phyloP scores from a whole-genome alignment of 1,140 invertebrate genomes.

The Xylocopa sonorina region DNA sequence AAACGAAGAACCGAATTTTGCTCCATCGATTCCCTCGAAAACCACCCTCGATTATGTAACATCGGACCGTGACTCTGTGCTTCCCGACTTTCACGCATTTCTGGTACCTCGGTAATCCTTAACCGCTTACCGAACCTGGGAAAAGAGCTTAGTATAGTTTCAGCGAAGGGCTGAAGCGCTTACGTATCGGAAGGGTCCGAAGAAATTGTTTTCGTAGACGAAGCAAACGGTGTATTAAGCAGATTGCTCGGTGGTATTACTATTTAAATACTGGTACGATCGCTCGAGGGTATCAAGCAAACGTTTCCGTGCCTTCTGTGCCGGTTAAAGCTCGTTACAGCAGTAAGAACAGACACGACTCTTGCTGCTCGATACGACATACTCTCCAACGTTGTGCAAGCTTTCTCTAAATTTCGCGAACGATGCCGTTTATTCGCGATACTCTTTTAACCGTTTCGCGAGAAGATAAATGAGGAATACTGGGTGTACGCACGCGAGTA shows the following conservation, averaged over 20 bases:
- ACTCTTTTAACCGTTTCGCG: too few species aligned
- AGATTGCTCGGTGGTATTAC: neutral
- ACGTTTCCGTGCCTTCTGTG: too few species aligned
- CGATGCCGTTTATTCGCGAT: slow-evolving; percentile 8
- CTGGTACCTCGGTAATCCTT: slow-evolving; percentile 2
- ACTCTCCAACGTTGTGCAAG: neutral
- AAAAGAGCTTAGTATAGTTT: neutral
- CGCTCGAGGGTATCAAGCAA: too few species aligned
- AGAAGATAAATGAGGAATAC: neutral
- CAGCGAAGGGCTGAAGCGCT: neutral
- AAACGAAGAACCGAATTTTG: too few species aligned
- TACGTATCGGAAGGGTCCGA: neutral
- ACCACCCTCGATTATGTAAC: neutral
- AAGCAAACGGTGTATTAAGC: neutral
- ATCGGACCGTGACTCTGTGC: slow-evolving; percentile 4
- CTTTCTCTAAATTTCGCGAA: slow-evolving; percentile 6
- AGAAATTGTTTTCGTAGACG: neutral
- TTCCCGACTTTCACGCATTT: neutral
- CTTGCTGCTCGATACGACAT: too few species aligned
- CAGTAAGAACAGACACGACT: too few species aligned
- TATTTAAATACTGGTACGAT: neutral
- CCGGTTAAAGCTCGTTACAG: too few species aligned
- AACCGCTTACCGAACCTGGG: neutral
- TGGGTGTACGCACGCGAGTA: too few species aligned
- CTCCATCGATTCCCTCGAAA: neutral